phyloP scores from a whole-genome alignment of 2,888 invertebrate genomes.

The Lomographa bimaculata region DNA sequence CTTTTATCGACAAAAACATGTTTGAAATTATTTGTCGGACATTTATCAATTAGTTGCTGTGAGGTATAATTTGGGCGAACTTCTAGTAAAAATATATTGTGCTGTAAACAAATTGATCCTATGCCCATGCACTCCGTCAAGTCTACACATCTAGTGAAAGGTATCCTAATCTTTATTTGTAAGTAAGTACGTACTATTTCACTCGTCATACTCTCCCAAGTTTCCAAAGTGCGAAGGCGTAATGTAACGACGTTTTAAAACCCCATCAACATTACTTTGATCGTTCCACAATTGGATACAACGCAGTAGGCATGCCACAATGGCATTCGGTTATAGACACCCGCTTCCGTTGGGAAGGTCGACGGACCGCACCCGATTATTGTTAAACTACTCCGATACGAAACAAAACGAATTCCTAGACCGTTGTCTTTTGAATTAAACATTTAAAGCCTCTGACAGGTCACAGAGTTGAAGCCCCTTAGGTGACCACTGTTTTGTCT shows the following conservation, averaged over 20 bases:
- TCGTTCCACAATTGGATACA: conserved; percentile 11
- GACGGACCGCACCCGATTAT: conserved; percentile 48
- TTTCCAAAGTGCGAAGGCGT: background rate
- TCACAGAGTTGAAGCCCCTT: conserved; percentile 8
- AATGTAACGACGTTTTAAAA: conserved; percentile 4
- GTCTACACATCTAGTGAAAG: too few species aligned
- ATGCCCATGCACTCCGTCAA: too few species aligned
- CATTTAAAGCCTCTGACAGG: conserved; percentile 18
- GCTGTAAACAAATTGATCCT: too few species aligned
- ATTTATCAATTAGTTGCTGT: too few species aligned
- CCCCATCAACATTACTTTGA: conserved; percentile 4
- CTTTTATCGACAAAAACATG: too few species aligned
- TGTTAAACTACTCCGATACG: conserved; percentile 27
- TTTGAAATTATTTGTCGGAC: too few species aligned
- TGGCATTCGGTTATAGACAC: conserved; percentile 33
- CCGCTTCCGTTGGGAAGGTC: conserved; percentile 50
- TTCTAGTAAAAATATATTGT: too few species aligned
- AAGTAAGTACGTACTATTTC: too few species aligned
- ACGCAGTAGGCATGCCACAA: conserved; percentile 13
- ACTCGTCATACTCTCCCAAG: conserved; percentile 2
- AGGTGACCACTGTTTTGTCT: conserved; percentile 3
- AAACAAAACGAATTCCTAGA: conserved; percentile 17
- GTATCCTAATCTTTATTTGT: too few species aligned
- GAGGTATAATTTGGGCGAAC: too few species aligned
- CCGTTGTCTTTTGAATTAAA: conserved; percentile 20